phyloP scores from a whole-genome alignment of 2,797 vertebrate genomes.

The Sebastes hubbsi region DNA sequence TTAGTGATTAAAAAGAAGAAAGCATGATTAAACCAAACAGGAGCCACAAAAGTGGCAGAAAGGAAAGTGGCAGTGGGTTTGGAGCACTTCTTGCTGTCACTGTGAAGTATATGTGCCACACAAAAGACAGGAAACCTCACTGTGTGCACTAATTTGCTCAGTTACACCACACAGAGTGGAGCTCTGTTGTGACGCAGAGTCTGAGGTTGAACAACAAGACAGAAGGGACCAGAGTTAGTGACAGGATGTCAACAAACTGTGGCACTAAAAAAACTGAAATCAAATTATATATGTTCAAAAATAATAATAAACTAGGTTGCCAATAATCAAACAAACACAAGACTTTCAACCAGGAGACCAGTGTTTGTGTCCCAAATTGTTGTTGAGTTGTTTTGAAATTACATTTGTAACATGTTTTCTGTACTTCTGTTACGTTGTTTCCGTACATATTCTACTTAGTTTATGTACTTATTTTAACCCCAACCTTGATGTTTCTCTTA shows the following conservation, averaged over 20 bases:
- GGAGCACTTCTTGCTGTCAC: not conserved
- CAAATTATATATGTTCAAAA: not conserved
- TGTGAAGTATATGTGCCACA: slow-evolving; percentile 4
- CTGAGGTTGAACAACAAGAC: slow-evolving; percentile 13
- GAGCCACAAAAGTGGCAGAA: not conserved
- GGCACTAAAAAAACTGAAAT: not conserved
- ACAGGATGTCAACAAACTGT: not conserved
- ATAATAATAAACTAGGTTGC: not conserved
- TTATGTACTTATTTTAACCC: no score
- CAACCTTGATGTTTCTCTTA: no score
- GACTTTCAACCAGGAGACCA: no score
- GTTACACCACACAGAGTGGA: slow-evolving; percentile 31
- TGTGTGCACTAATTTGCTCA: slow-evolving; percentile 28
- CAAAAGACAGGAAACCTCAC: slow-evolving; percentile 36
- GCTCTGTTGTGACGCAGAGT: not conserved
- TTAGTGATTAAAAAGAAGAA: not conserved
- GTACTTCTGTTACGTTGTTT: no score
- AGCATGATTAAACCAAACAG: not conserved
- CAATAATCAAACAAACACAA: no score
- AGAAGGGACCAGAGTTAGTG: not conserved
- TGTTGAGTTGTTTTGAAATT: no score
- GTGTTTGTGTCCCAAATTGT: no score
- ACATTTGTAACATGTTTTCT: no score
- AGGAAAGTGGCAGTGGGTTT: not conserved
- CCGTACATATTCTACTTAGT: no score